Evolutionary conservation across 2,797 vertebrate species (phyloP), one percentile per base, ranked within the genome.

Genomic region (Melanogrammus aeglefinus): DNA sequence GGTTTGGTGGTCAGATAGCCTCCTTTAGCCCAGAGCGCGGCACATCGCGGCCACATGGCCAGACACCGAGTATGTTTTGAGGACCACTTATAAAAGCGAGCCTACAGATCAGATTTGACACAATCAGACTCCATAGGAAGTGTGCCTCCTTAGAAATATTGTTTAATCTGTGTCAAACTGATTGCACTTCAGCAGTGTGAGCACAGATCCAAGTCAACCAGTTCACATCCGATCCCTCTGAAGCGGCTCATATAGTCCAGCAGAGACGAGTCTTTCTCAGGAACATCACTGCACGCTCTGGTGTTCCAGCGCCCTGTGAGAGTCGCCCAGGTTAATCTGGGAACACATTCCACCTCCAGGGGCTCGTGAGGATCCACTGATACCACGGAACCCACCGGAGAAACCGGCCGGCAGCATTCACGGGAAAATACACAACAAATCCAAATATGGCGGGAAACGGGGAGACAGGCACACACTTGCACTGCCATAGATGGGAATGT

Each of bases 361-460:
- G 57, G n/a, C 57, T 66, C 21, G 9, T 24, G 57, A 66, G n/a
- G 57, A 66, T 66, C 57, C 57, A 27, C 57, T 1, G 2, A 66
- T 27, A n/a, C 57, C 57, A n/a, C 51, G 1, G 51, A 24, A 66
- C 10, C 31, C 2, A 10, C 21, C 6, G n/a, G n/a, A 27, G n/a
- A 24, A 63, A 9, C 21, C 51, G 27, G 6, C n/a, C 57, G n/a
- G n/a, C 57, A 27, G 57, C 6, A 9, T 66, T 66, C 57, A 66
- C 57, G 4, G n/a, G 3, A 12, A 27, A 9, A 21, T 8, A 24
- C 5, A 3, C 5, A 57, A 66, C 57, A 66, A 66, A 27, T n/a
- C 57, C 57, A 66, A 66, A 66, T 66, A 66, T 66, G 57, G 57
- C 57, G n/a, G 57, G 57, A 66, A 66, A 66, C 21, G 51, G 21